Evolutionary conservation across 2,797 vertebrate species (phyloP), one percentile per base, ranked within the genome.

Genomic region (Muraenolepis orangiensis): DNA sequence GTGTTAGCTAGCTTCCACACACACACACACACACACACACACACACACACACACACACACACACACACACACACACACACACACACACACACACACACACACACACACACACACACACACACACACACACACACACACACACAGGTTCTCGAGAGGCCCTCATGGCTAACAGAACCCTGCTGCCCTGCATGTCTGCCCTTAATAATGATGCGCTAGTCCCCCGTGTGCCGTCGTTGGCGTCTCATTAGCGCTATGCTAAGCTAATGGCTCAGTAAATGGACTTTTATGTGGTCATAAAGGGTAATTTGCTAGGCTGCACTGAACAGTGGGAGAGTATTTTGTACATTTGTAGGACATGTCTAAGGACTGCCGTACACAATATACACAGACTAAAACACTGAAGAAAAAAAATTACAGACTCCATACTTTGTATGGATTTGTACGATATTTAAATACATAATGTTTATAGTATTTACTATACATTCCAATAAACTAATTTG

Each of bases 181-280:
- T 69, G 30, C 13, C 26, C 64, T 66, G 26, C 64, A 23, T 61
- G 51, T 61, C 20, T 23, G 51, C 51, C 51, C 51, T 61, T 61
- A 61, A 61, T 51, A n/a, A 61, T 8, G 20, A 61, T 23, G 78
- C 80, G 74, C 67, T 78, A 82, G 78, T 86, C 88, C 81, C 85
- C 71, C n/a, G 84, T 5, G 84, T 86, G 76, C 86, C 84, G 85
- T 91, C 82, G 78, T 73, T 36, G 30, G 77, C 81, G 83, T 81
- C 81, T 90, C 88, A 90, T 92, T 90, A 91, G 88, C 79, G 74
- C 84, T 81, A 86, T 87, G 88, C 90, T 92, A 91, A 90, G 87
- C 87, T 91, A 92, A 91, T 92, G 89, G 87, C 83, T 92, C 84
- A 89, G 87, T 88, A 91, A 93, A 92, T 91, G 76, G 88, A 90